Conservation (phyloP, 2,113 vertebrate species). For the Fukomys damarensis region DNA sequence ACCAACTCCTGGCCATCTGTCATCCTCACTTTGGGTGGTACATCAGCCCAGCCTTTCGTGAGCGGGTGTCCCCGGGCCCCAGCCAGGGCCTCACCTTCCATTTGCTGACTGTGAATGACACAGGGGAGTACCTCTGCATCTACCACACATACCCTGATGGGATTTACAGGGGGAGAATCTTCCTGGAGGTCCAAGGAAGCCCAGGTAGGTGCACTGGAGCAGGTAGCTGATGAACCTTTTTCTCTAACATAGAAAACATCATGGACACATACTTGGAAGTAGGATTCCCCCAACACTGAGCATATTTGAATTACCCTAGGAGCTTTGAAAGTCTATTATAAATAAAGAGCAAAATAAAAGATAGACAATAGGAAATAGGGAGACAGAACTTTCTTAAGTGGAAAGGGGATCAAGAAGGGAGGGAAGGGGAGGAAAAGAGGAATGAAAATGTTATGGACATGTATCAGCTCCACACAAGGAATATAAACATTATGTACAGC, state of each 20-base stretch:
- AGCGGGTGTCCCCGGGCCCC: neutral
- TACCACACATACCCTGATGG: conserved; percentile 78
- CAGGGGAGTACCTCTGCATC: conserved; percentile 73
- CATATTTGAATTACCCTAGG: neutral
- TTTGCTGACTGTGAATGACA: conserved; percentile 63
- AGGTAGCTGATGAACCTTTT: neutral
- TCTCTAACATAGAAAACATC: neutral
- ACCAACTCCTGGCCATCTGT: conserved; percentile 44
- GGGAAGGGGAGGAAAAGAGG: neutral
- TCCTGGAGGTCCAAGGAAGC: conserved; percentile 66
- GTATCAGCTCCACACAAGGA: neutral
- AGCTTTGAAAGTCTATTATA: neutral
- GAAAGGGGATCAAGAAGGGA: neutral
- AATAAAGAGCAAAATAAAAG: neutral
- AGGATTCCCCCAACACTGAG: neutral
- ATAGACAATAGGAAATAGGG: neutral
- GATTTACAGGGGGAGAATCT: conserved; percentile 64
- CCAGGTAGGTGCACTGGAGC: conserved; percentile 56
- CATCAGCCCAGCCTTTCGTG: neutral
- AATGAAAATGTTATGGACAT: neutral
- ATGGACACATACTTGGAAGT: no score
- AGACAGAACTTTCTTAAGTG: neutral
- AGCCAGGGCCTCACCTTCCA: conserved; percentile 61
- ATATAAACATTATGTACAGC: neutral
- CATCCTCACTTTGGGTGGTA: neutral